phyloP scores from a whole-genome alignment of 2,113 vertebrate species.

The Acinonyx jubatus region DNA sequence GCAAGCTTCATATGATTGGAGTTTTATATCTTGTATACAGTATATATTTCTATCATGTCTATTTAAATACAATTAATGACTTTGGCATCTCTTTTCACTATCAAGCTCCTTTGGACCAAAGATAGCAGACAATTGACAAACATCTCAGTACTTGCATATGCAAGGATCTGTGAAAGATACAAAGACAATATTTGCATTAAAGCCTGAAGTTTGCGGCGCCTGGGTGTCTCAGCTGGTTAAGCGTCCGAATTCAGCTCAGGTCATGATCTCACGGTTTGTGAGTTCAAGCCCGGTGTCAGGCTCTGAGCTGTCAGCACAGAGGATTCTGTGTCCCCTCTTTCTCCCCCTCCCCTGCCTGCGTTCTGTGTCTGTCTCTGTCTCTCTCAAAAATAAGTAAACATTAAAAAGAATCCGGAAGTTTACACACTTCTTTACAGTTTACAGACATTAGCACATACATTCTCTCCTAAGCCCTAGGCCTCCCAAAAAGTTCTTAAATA shows the following conservation, averaged over 20 bases:
- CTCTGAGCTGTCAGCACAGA: too few species aligned
- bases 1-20: not conserved
- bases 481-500: not conserved
- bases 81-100: not conserved
- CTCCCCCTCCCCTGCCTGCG: too few species aligned
- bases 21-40: not conserved
- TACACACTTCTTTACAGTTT: not conserved
- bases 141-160: not conserved
- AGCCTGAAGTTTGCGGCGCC: not conserved
- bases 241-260: too few species aligned
- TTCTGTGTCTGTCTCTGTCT: too few species aligned
- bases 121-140: not conserved
- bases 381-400: too few species aligned
- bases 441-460: not conserved
- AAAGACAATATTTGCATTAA: not conserved
- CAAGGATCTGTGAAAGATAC: not conserved
- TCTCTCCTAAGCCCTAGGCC: not conserved
- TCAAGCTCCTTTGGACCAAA: not conserved
- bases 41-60: not conserved
- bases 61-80: not conserved
- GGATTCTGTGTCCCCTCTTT: too few species aligned
- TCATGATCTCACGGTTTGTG: too few species aligned
- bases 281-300: too few species aligned
- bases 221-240: too few species aligned
- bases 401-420: not conserved